phyloP scores from a whole-genome alignment of 2,797 vertebrate species.

The Leptatherina wallacei region DNA sequence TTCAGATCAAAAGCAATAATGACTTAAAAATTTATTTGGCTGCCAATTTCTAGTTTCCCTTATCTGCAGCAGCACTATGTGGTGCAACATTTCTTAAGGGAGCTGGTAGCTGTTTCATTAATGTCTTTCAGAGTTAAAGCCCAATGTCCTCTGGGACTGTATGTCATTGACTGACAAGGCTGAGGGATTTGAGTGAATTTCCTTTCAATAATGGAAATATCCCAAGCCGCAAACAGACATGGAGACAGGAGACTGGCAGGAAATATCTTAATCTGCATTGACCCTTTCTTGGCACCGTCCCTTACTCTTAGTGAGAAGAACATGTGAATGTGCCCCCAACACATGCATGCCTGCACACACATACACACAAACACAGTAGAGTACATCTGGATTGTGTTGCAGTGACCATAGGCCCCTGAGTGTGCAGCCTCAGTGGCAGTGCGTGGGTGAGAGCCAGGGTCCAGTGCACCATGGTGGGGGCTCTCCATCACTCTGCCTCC shows the following conservation, averaged over 20 bases:
- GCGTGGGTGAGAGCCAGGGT: conserved; percentile 81
- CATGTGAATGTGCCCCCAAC: conserved; percentile 37
- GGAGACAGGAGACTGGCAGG: conserved; percentile 69
- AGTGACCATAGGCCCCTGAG: conserved; percentile 71
- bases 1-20: conserved; percentile 21
- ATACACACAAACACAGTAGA: conserved; percentile 29
- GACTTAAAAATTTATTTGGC: conserved; percentile 9
- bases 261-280: conserved; percentile 82
- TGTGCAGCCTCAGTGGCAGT: conserved; percentile 75
- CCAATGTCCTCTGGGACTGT: conserved; percentile 65
- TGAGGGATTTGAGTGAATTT: conserved; percentile 77
- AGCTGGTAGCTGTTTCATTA: conserved; percentile 70
- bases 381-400: conserved; percentile 85
- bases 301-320: conserved; percentile 64
- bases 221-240: conserved; percentile 48
- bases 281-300: conserved; percentile 68
- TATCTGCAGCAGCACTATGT: conserved; percentile 35
- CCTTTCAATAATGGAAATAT: conserved; percentile 78
- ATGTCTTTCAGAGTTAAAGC: conserved; percentile 73
- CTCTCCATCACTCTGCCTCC: conserved; percentile 84
- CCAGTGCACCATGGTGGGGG: conserved; percentile 82
- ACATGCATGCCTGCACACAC: conserved; percentile 55
- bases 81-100: conserved; percentile 50
- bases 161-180: conserved; percentile 78
- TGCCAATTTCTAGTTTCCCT: conserved; percentile 17